Base-by-base conservation (phyloP, 1,140 invertebrate species). In the Nasonia vitripennis region DNA sequence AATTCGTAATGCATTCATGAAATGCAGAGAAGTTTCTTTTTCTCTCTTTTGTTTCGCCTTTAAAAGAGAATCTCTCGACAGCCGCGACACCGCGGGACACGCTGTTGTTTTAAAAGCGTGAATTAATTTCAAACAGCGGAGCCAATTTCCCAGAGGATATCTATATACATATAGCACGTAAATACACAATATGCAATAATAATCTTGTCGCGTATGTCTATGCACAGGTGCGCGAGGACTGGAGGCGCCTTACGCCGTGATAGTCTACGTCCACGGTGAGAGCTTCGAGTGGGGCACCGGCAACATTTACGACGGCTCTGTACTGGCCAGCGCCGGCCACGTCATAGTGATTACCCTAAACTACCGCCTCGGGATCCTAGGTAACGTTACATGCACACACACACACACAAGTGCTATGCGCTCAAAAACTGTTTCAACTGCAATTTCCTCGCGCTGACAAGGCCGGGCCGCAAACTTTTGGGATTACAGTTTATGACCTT, bases 261-360 rank as follows among this genome's bases (percentile, higher is more conserved):
- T 98, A 93, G 96, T 98, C 86, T 97, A 96, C 94, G 94, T 97
- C 73, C 97, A 98, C 92, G 97, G 96, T 68, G 96, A 97, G 90
- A 96, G 96, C 87, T 97, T 96, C 94, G 96, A 97, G 91, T 97
- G 96, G 95, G 97, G 97, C 88, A 96, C 96, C 10, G 97, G 96
- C 82, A 97, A 97, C 93, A 94, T 96, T 74, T 97, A 98, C 91
- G 97, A 98, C 91, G 97, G 97, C 83, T 96, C 96, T 87, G 96
- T 97, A n/a, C 94, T 98, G 41, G 96, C 97, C 41, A 97, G 97
- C 88, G 96, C 96, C 89, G 97, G 97, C 81, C 96, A 98, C 91
- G 96, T 98, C 86, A 97, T 98, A 89, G 97, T 98, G 89, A 95
- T 98, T 89, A 98, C 96, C 48, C 93, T 98, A 88, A 98, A 98